Evolutionary conservation across 1,140 invertebrate species (phyloP).

Genomic region (Drosophila sucinea): DNA sequence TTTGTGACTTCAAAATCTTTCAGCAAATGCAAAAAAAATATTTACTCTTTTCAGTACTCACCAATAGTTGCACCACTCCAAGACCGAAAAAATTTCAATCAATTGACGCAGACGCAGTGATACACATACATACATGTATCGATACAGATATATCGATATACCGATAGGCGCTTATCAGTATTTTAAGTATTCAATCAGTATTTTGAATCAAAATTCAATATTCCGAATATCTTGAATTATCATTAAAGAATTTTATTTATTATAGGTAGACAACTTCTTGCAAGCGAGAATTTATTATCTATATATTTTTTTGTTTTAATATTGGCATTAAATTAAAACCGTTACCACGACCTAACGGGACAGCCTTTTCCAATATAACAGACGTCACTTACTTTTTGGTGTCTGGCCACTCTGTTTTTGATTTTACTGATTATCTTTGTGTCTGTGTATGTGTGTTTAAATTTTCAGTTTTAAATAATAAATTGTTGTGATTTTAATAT

Average conservation of each 20-base stretch:
- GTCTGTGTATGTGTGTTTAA: constrained; percentile 9
- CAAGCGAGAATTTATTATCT: not conserved
- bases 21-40: not conserved
- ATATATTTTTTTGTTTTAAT: not conserved
- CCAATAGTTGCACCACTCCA: not conserved
- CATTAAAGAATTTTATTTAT: too few species aligned
- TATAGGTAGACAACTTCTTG: too few species aligned
- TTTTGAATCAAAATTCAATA: not conserved
- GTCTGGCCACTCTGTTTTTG: constrained; percentile 2
- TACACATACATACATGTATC: not conserved
- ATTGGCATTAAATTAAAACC: not conserved
- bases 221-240: too few species aligned
- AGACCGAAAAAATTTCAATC: constrained; percentile 1
- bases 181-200: not conserved
- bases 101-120: constrained; percentile 7
- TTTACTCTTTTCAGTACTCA: not conserved
- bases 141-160: not conserved
- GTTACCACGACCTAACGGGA: not conserved
- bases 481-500: not conserved
- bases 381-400: not conserved
- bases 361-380: not conserved
- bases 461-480: constrained; percentile 4
- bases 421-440: not conserved
- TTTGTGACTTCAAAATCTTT: not conserved
- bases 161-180: not conserved